A percentile compares a stretch with the other conserved stretches of the same genome.
Evolutionary conservation across 1,140 invertebrate species (phyloP).

Genomic region (Xylocopa sonorina): DNA sequence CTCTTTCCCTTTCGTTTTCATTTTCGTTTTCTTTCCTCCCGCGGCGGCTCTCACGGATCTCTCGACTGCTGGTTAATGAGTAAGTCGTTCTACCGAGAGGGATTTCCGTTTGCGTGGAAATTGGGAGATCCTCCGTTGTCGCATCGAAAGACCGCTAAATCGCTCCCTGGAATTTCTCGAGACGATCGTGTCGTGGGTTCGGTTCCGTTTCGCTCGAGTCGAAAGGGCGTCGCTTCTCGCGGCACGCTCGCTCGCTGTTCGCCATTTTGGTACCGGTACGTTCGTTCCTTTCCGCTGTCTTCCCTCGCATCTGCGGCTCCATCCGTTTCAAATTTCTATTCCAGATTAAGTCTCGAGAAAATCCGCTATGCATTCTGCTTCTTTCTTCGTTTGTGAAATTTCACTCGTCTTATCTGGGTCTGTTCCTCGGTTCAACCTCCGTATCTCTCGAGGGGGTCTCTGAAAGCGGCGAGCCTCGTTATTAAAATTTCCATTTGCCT

Average conservation of each 20-base stretch:
- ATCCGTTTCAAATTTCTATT: too few relatives aligned
- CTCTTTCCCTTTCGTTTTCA: not conserved
- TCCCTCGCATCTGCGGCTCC: not conserved
- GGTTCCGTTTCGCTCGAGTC: not conserved
- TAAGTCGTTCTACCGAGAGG: not conserved
- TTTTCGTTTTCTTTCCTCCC: not conserved
- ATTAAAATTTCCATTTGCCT: conserved; percentile 21
- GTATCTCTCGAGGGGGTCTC: not conserved
- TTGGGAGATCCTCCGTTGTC: not conserved
- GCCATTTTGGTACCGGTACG: not conserved
- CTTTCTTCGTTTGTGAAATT: not conserved
- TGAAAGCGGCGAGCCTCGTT: not conserved
- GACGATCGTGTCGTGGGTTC: not conserved
- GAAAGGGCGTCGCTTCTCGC: not conserved
- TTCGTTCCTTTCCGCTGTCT: not conserved
- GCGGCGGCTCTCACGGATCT: not conserved
- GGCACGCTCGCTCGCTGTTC: not conserved
- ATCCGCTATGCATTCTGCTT: not conserved
- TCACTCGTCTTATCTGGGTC: too few relatives aligned
- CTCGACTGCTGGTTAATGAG: conserved; percentile 21
- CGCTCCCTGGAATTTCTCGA: not conserved
- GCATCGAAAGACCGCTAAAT: conserved; percentile 17
- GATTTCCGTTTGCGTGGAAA: not conserved
- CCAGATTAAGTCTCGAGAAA: too few relatives aligned
- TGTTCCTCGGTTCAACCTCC: not conserved